A percentile compares a stretch with the other conserved stretches of the same genome.
Evolutionary conservation across 1,140 invertebrate species (phyloP).

Genomic region (Condylostylus longicornis): DNA sequence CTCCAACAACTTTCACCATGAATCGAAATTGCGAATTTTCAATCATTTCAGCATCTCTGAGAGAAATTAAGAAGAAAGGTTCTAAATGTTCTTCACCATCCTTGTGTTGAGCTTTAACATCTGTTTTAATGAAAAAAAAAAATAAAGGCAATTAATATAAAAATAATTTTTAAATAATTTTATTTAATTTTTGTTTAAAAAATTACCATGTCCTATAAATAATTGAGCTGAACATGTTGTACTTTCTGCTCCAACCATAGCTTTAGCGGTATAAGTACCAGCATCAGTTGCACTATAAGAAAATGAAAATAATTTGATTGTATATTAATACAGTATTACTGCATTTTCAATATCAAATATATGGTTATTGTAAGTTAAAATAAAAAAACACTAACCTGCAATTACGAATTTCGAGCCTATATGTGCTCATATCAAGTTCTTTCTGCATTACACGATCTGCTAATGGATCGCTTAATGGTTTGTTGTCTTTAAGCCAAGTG

Average conservation of each 20-base stretch:
- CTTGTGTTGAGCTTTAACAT: constrained; percentile 52
- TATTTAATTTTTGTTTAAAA: constrained; percentile 6
- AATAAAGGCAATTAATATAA: constrained; percentile 6
- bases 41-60: constrained; percentile 75
- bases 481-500: constrained; percentile 83
- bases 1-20: constrained; percentile 75
- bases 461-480: constrained; percentile 57
- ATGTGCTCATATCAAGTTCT: constrained; percentile 37
- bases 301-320: background rate
- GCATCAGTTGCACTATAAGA: constrained; percentile 51
- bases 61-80: constrained; percentile 63
- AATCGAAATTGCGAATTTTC: constrained; percentile 76
- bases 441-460: constrained; percentile 56
- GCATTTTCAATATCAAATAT: too few relatives aligned
- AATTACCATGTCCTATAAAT: constrained; percentile 66
- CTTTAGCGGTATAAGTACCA: constrained; percentile 81
- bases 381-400: constrained; percentile 34
- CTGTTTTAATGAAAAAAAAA: constrained; percentile 37
- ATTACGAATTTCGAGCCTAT: constrained; percentile 62
- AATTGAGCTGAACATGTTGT: constrained; percentile 71
- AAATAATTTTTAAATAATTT: constrained; percentile 8
- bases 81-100: constrained; percentile 52
- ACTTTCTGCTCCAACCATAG: constrained; percentile 65
- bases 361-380: too few relatives aligned
- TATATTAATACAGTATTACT: background rate